Percentiles rank a stretch among this genome's conserved stretches.
Conservation (phyloP, 2,113 vertebrate species). For the Nannobrachium achirus region DNA sequence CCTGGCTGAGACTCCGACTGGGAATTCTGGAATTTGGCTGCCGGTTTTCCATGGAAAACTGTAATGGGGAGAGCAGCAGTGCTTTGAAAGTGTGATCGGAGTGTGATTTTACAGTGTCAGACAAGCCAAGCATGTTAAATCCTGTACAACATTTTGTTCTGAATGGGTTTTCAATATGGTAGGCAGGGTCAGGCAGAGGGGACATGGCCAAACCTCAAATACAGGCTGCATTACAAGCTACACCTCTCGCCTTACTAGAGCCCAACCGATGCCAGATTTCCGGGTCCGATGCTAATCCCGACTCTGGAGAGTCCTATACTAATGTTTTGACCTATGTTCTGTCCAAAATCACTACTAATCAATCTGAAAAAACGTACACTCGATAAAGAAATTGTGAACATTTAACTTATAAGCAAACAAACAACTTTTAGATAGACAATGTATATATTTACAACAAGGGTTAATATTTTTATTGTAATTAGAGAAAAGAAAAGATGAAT, state of each 20-base stretch:
- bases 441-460: too few relatives aligned
- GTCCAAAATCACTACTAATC: too few relatives aligned
- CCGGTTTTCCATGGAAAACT: slow-evolving; percentile 64
- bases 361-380: too few relatives aligned
- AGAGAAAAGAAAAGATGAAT: too few relatives aligned
- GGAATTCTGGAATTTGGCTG: slow-evolving; percentile 69
- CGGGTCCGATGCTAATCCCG: too few relatives aligned
- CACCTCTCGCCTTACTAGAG: slow-evolving; percentile 50
- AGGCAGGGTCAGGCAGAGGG: slow-evolving; percentile 61
- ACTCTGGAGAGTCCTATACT: too few relatives aligned
- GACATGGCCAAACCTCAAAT: slow-evolving; percentile 64
- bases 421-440: too few relatives aligned
- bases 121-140: slow-evolving; percentile 71
- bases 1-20: slow-evolving; percentile 53
- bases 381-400: too few relatives aligned
- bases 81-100: slow-evolving; percentile 59
- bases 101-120: slow-evolving; percentile 64
- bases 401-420: too few relatives aligned
- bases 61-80: slow-evolving; percentile 70
- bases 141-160: slow-evolving; percentile 63
- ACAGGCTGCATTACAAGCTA: slow-evolving; percentile 61
- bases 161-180: slow-evolving; percentile 72
- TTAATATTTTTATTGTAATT: too few relatives aligned
- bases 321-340: too few relatives aligned
- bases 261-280: too few relatives aligned